These are phyloP conservation scores for Epirrhoe tristata DNA, from an alignment of 2,888 invertebrate species.

Conservation along the genomic window DNA sequence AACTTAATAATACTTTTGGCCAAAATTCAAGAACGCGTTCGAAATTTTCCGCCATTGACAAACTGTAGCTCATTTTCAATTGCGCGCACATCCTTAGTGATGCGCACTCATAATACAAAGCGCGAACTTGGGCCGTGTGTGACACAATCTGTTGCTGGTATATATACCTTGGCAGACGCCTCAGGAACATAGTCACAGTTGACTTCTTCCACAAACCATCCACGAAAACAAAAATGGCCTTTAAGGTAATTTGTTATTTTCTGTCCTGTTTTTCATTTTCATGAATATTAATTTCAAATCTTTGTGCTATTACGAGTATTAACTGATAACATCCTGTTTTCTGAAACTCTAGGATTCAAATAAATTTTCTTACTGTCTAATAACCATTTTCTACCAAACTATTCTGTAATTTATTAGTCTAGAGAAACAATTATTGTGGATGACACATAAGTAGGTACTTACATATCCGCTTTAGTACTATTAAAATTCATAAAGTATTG, in stretches of 20 bases:
- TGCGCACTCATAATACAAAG: conserved; percentile 77
- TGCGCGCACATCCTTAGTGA: conserved; percentile 77
- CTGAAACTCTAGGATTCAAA: too few species aligned
- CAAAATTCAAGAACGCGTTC: conserved; percentile 74
- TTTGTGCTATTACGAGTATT: background rate
- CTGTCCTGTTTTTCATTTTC: background rate
- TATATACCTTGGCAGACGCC: conserved; percentile 69
- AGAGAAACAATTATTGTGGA: background rate
- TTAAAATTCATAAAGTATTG: conserved; percentile 20
- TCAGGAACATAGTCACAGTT: conserved; percentile 74
- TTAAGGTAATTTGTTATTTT: conserved; percentile 66
- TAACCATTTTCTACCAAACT: too few species aligned
- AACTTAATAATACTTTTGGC: conserved; percentile 58
- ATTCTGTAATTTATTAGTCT: background rate
- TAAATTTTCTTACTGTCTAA: too few species aligned
- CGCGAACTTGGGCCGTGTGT: conserved; percentile 67
- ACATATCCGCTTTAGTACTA: conserved; percentile 16
- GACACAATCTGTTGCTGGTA: conserved; percentile 72
- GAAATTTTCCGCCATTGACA: conserved; percentile 79
- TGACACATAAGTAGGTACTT: background rate
- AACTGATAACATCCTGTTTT: background rate
- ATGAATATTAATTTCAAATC: background rate
- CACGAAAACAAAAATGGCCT: conserved; percentile 70
- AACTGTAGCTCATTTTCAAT: conserved; percentile 80
- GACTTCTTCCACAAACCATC: conserved; percentile 66